Base-by-base conservation (phyloP, 2,888 invertebrate genomes). In the Xiphydria camelus region DNA sequence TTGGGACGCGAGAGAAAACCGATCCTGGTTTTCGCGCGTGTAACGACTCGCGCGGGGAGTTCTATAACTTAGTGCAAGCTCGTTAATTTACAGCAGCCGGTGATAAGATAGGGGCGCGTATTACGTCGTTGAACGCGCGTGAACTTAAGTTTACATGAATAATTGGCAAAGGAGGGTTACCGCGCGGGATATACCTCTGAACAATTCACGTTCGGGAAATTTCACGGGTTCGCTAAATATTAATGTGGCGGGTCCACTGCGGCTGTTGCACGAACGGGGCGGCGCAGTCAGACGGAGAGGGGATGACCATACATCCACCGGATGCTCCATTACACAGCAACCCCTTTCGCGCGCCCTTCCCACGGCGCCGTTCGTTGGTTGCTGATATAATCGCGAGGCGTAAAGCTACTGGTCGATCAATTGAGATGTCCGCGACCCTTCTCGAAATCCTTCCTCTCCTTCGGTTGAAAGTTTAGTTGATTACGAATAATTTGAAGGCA, bases 271-370 rank as follows among this genome's bases (percentile, higher is more conserved):
- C 23, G 7, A n/a, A 23, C 6, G 6, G 7, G 23, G 6, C 23
- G 33, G 2, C 33, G 17, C 9, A 17, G 9, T 2, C 9, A n/a
- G 17, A 6, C 33, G 10, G 33, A 5, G 33, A 15, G 33, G 33
- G 33, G 7, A 33, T 33, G 33, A 33, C 17, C 33, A n/a, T 33
- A 18, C 33, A 14, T 14, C 17, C 33, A 17, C 33, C n/a, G 15
- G 33, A 33, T 33, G 33, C 33, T 33, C 33, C 33, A 33, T 33
- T 33, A 33, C 12, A 33, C 33, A 14, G 33, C 33, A n/a, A 17
- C 4, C 33, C 33, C 4, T 17, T 33, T 14, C 9, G 5, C 17
- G 6, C n/a, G n/a, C 23, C 23, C 23, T 23, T n/a, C 23, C 6
- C 23, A 6, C 23, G 23, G n/a, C n/a, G 7, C 23, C 7, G 7